Evolutionary conservation across 2,888 invertebrate genomes (phyloP), one percentile per base, ranked within the genome.

Genomic region (Unio pictorum): DNA sequence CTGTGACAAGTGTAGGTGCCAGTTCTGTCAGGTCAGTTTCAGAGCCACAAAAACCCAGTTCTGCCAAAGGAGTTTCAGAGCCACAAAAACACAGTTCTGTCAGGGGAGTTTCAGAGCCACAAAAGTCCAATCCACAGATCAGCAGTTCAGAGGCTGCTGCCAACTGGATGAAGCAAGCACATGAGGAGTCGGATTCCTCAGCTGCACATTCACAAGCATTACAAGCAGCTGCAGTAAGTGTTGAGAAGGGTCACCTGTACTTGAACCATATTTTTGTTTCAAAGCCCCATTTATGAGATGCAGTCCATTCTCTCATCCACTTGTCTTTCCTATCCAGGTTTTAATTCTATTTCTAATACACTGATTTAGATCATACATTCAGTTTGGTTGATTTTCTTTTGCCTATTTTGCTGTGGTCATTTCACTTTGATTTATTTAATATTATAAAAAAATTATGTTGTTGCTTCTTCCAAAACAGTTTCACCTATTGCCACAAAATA

Each of bases 141-240:
- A 76, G 80, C 45, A 81, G 83, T 66, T 74, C 83, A 64, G 83
- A 87, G 55, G 87, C 86, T 11, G 87, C 87, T 1, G 82, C 84
- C 45, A 82, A 83, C 67, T 88, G 88, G 87, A 69, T 88, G 66
- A 80, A 83, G 45, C 81, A 84, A 62, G 87, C 88, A 15, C 83
- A 85, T 68, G 69, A 72, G n/a, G 87, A 87, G 66, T 69, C 81
- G 6, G 30, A 72, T 3, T n/a, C 72, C 34, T 74, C 77, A 11
- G 74, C 73, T 20, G 68, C 76, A 7, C 78, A 80, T 20, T 74
- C 81, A 8, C 67, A 74, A 23, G 85, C 85, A 65, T 80, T 85
- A 18, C 73, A 81, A 57, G 84, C 84, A 8, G 82, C 84, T 60
- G 86, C 84, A n/a, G 88, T 88, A 78, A 74, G 85, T 82, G 26